Evolutionary conservation across 2,888 invertebrate species (phyloP).

Genomic region (Allolobophora icterica): DNA sequence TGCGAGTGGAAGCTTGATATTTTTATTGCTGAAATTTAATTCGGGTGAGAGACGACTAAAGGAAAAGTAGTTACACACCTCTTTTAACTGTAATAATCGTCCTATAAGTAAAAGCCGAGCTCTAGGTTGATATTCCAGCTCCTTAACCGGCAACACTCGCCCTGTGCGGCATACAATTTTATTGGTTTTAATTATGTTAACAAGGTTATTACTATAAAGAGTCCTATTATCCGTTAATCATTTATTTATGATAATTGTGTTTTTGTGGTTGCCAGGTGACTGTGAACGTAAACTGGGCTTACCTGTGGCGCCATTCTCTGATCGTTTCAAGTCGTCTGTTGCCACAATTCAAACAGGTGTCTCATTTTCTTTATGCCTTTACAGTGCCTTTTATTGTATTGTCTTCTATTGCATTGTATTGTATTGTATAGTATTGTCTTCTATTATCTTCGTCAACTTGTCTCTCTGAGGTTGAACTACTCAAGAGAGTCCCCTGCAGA

Average conservation of each 20-base stretch:
- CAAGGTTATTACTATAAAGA: neutral
- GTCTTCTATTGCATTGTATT: neutral
- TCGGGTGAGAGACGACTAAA: too few species aligned
- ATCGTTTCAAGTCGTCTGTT: slow-evolving; percentile 78
- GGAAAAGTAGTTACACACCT: too few species aligned
- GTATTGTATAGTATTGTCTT: too few species aligned
- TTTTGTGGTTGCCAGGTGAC: slow-evolving; percentile 68
- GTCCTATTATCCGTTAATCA: neutral
- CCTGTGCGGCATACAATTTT: too few species aligned
- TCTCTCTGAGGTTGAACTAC: neutral
- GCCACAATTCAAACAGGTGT: slow-evolving; percentile 84
- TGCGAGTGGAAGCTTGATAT: too few species aligned
- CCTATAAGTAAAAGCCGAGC: too few species aligned
- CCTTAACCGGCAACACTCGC: too few species aligned
- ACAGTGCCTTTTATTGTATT: neutral
- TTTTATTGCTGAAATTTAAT: too few species aligned
- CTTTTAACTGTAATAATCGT: too few species aligned
- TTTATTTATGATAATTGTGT: neutral
- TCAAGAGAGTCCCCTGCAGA: neutral
- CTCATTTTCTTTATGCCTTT: neutral
- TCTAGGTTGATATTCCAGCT: too few species aligned
- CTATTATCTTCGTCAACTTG: too few species aligned
- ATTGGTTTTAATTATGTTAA: neutral
- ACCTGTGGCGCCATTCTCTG: slow-evolving; percentile 83
- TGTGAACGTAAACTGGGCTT: slow-evolving; percentile 80